Base-by-base conservation (phyloP, 2,113 vertebrate species). In the Pseudopipra pipra region DNA sequence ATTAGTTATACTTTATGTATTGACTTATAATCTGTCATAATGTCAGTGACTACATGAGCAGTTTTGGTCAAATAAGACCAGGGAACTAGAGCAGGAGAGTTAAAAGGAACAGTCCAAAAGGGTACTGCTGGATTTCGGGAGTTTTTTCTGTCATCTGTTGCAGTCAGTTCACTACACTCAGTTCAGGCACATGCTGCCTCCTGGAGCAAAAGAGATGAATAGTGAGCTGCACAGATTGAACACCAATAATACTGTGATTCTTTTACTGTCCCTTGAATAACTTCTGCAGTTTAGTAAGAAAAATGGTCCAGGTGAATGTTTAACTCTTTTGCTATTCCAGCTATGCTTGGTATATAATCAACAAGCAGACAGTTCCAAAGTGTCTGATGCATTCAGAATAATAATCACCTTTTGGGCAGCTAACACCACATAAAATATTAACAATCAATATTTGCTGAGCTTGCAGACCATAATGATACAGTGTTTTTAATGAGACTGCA, bases 201-300 rank as follows among this genome's bases (percentile, higher is more conserved):
- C 95, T 93, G 93, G 91, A 96, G 95, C 95, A 95, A 91, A 94
- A 82, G 24, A 72, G 76, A 80, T 86, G 86, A 95, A 96, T 13
- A 91, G 91, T 87, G 61, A 78, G 35, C 80, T 63, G 61, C 44
- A 89, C 41, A 89, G 77, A 91, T 17, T 30, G 52, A 92, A 55
- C 35, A 44, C 23, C 8, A 43, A 39, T 65, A 71, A 89, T 21
- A 68, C 1, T 28, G 11, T 9, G 27, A 70, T 23, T 0, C 72
- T 81, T 87, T 54, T 44, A 78, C 44, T 47, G 47, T 4, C 14
- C 43, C 14, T 81, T 55, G 35, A 75, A 22, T 65, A 61, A 33
- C 35, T 62, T 75, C 58, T n/a, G 14, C 66, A 62, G 56, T 49
- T 65, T 7, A 72, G 28, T 54, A 85, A 73, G 23, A 79, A 91